These are phyloP conservation scores for Vannuccia rotundouncinata DNA, from an alignment of 2,888 invertebrate genomes.

Conservation along the genomic window DNA sequence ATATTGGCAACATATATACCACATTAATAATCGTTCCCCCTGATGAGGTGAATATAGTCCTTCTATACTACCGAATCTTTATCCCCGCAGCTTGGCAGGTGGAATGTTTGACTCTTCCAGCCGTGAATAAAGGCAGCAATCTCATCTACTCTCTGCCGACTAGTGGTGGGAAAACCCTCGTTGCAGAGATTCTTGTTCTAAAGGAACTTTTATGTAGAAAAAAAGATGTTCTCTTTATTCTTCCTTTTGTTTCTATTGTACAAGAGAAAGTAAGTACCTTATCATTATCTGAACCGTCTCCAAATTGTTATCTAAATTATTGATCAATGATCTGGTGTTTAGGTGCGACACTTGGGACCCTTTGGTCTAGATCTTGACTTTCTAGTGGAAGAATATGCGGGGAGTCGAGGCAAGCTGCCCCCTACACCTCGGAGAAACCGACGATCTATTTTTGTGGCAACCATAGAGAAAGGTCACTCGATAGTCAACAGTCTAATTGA, in stretches of 20 bases:
- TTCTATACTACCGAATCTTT: no score
- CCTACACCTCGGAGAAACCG: slow-evolving; percentile 73
- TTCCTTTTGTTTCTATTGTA: slow-evolving; percentile 91
- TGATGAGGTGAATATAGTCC: no score
- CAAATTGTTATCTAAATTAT: no score
- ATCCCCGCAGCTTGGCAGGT: slow-evolving; percentile 68
- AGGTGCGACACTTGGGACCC: slow-evolving; percentile 68
- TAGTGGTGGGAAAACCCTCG: slow-evolving; percentile 90
- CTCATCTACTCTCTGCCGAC: slow-evolving; percentile 87
- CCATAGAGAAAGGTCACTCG: slow-evolving; percentile 85
- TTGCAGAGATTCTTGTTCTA: slow-evolving; percentile 87
- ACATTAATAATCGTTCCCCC: no score
- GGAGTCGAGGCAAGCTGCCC: slow-evolving; percentile 73
- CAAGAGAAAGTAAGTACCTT: slow-evolving; percentile 80
- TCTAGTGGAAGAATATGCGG: slow-evolving; percentile 88
- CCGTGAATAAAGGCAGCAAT: slow-evolving; percentile 68
- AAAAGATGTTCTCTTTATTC: slow-evolving; percentile 75
- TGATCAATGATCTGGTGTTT: no score
- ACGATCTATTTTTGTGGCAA: slow-evolving; percentile 77
- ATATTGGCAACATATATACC: no score
- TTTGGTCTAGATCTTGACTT: slow-evolving; percentile 81
- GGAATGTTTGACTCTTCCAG: slow-evolving; percentile 75
- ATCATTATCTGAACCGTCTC: not conserved
- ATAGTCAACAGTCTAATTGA: slow-evolving; percentile 79
- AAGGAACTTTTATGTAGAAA: slow-evolving; percentile 72